Evolutionary conservation across 1,140 invertebrate genomes (phyloP).

Genomic region (Macrotrachela quadricornifera): DNA sequence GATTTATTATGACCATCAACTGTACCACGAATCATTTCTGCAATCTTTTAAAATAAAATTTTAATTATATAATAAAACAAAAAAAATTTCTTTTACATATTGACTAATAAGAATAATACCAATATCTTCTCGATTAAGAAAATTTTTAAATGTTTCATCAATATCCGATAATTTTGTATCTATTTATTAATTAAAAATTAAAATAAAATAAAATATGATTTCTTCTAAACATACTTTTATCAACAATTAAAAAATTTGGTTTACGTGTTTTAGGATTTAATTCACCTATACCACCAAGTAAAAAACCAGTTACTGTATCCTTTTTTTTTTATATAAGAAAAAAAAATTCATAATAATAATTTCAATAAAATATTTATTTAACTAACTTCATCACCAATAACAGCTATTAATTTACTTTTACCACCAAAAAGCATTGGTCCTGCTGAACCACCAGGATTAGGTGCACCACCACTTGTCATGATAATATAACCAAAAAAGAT

Average conservation of each 20-base stretch:
- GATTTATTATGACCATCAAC: conserved; percentile 79
- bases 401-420: conserved; percentile 89
- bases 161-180: conserved; percentile 84
- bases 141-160: conserved; percentile 85
- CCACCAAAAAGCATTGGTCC: too few species aligned
- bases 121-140: conserved; percentile 83
- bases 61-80: neutral
- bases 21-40: conserved; percentile 85
- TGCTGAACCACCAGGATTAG: too few species aligned
- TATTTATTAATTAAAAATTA: conserved; percentile 31
- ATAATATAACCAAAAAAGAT: too few species aligned
- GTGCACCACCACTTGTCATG: too few species aligned
- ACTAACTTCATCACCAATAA: conserved; percentile 89
- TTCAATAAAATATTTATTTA: neutral
- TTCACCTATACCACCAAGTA: conserved; percentile 84
- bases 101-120: conserved; percentile 98
- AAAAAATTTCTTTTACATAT: conserved; percentile 41
- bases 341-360: neutral
- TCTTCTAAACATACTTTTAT: conserved; percentile 56
- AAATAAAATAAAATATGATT: neutral
- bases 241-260: conserved; percentile 91
- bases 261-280: conserved; percentile 94
- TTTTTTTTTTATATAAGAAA: conserved; percentile 25
- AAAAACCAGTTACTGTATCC: conserved; percentile 96
- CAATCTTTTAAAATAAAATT: conserved; percentile 40